Evolutionary conservation across 2,888 invertebrate genomes (phyloP).

Genomic region (Xylota segnis): DNA sequence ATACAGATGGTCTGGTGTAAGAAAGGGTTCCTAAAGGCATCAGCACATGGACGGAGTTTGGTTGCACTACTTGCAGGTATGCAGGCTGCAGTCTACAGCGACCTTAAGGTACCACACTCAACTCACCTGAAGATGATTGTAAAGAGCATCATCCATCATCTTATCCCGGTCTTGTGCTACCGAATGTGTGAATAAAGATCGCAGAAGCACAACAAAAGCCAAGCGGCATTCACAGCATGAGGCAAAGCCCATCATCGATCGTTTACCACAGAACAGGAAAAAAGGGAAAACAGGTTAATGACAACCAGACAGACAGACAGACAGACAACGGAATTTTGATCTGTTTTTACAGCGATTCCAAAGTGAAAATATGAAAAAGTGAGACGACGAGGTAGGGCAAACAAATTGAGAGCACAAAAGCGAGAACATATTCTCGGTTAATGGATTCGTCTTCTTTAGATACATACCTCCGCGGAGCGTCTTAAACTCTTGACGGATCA

Average conservation of each 20-base stretch:
- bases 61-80: too few species aligned
- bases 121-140: too few species aligned
- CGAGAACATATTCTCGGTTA: conserved; percentile 2
- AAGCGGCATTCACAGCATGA: conserved; percentile 15
- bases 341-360: conserved; percentile 6
- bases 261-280: conserved; percentile 8
- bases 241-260: conserved; percentile 18
- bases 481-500: neutral
- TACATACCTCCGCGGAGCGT: neutral
- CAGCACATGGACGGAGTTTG: neutral
- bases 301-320: conserved; percentile 14
- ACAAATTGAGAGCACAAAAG: conserved; percentile 32
- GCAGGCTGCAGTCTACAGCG: neutral
- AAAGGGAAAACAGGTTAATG: conserved; percentile 25
- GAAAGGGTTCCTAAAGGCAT: neutral
- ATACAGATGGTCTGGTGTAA: neutral
- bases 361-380: conserved; percentile 2
- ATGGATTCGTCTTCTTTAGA: conserved; percentile 1
- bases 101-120: neutral
- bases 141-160: conserved; percentile 17
- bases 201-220: conserved; percentile 5
- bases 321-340: conserved; percentile 28
- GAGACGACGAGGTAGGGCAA: neutral
- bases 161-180: conserved; percentile 11
- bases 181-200: conserved; percentile 8